These are phyloP conservation scores for Platypus cylindrus DNA, from an alignment of 2,888 invertebrate genomes.

Conservation along the genomic window DNA sequence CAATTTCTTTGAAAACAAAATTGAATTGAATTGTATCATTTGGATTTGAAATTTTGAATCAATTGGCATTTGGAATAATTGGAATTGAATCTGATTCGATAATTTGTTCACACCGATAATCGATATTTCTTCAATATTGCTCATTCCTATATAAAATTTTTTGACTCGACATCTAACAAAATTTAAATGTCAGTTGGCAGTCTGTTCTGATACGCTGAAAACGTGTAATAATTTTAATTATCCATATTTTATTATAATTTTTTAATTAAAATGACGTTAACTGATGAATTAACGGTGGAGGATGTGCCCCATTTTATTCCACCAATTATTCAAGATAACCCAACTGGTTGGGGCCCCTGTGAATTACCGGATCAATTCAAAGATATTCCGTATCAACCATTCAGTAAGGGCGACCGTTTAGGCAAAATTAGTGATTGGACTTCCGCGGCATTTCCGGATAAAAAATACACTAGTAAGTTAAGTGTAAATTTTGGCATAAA, in stretches of 20 bases:
- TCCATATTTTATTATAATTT: neutral
- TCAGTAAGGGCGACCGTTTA: constrained; percentile 94
- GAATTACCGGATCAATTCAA: constrained; percentile 87
- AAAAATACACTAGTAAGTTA: constrained; percentile 77
- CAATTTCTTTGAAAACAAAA: no score
- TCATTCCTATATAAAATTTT: no score
- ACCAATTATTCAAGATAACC: constrained; percentile 70
- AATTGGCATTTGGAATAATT: no score
- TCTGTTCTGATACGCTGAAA: no score
- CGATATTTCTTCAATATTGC: no score
- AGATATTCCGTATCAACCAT: constrained; percentile 98
- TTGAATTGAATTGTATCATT: no score
- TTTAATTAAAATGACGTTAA: constrained; percentile 24
- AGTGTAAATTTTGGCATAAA: neutral
- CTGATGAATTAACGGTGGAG: constrained; percentile 34
- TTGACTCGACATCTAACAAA: no score
- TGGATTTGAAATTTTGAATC: no score
- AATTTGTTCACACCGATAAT: no score
- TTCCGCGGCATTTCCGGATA: constrained; percentile 81
- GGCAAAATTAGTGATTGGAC: constrained; percentile 99
- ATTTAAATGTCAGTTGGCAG: no score
- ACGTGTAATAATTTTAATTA: no score
- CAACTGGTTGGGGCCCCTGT: constrained; percentile 94
- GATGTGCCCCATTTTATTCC: constrained; percentile 54
- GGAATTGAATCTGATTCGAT: no score